Percentiles rank a stretch among this genome's conserved stretches.
These are phyloP conservation scores for Oncorhynchus clarkii DNA, from an alignment of 2,113 vertebrate species.

Conservation along the genomic window DNA sequence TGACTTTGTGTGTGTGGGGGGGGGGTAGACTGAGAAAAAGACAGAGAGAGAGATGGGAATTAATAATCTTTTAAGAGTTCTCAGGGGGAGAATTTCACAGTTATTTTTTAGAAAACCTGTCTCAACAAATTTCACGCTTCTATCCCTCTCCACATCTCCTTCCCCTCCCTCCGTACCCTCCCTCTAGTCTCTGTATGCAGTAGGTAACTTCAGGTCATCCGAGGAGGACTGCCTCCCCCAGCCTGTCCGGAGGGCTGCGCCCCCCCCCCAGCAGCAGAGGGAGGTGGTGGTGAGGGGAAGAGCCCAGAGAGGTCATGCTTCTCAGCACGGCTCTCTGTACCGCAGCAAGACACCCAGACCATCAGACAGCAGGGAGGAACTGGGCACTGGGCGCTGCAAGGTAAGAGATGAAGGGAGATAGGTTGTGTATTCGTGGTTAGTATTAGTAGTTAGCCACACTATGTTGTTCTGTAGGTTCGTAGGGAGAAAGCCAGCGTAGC, in stretches of 20 bases:
- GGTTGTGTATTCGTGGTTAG: too few species aligned
- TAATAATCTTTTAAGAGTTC: not conserved
- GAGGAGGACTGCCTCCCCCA: slow-evolving; percentile 53
- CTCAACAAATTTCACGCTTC: not conserved
- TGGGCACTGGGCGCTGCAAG: slow-evolving; percentile 54
- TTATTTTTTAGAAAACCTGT: not conserved
- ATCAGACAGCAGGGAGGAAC: slow-evolving; percentile 88
- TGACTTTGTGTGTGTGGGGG: too few species aligned
- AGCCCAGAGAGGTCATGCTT: slow-evolving; percentile 88
- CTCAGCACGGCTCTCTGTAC: slow-evolving; percentile 91
- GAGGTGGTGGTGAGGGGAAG: slow-evolving; percentile 83
- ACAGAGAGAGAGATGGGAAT: not conserved
- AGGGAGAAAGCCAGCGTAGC: slow-evolving; percentile 84
- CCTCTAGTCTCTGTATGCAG: slow-evolving; percentile 85
- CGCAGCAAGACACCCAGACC: slow-evolving; percentile 86
- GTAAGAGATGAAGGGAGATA: too few species aligned
- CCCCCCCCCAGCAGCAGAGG: slow-evolving; percentile 54
- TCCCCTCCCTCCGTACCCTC: not conserved
- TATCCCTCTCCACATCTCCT: not conserved
- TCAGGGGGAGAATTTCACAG: not conserved
- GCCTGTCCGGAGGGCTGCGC: not conserved
- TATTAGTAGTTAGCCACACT: too few species aligned
- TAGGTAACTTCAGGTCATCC: slow-evolving; percentile 86
- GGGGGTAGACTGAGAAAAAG: not conserved
- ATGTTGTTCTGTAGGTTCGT: slow-evolving; percentile 48